Base-by-base conservation (phyloP, 1,140 invertebrate genomes). In the Hirudo medicinalis region DNA sequence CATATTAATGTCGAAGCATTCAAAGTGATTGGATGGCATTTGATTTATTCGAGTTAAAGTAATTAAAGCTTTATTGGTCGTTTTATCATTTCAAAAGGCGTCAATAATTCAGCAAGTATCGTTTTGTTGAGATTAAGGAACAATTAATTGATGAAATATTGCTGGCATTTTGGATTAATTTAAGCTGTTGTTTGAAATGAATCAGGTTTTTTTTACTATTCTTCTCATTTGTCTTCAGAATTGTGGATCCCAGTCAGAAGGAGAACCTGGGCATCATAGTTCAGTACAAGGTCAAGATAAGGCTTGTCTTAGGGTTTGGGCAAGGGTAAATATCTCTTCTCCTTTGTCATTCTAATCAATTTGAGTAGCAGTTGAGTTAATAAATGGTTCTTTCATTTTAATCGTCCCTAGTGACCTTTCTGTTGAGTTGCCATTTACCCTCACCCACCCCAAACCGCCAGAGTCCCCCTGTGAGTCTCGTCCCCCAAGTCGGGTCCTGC, bases 221-320 rank as follows among this genome's bases (percentile, higher is more conserved):
- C 27, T 54, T 32, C 9, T 36, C 17, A 17, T 75, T 53, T 71
- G 40, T 67, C 75, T 76, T 69, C 73, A 81, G 79, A 71, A 78
- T 81, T 70, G 75, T 76, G 69, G 80, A 82, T 67, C 76, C 76
- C 54, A 81, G 76, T 73, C 80, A 81, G 72, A 83, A 82, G 74
- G 82, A 83, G 76, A 82, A 81, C 81, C 86, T 99, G 77, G 96
- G 95, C 68, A 99, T 99, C 77, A 95, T 99, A 81, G 96, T 99
- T 68, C 94, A 97, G 82, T 99, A 99, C 84, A 96, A 95, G 86
- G 94, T 96, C 17, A 98, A 97, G 86, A 96, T 99, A 70, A 95
- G 97, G 85, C 87, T 99, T 70, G 91, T 92, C 78, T 86, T 98
- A 68, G 92, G 95, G 29, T 87, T 93, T 76, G 86, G 97, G 92